Conservation (phyloP, 2,113 vertebrate genomes). For the Capra hircus region DNA sequence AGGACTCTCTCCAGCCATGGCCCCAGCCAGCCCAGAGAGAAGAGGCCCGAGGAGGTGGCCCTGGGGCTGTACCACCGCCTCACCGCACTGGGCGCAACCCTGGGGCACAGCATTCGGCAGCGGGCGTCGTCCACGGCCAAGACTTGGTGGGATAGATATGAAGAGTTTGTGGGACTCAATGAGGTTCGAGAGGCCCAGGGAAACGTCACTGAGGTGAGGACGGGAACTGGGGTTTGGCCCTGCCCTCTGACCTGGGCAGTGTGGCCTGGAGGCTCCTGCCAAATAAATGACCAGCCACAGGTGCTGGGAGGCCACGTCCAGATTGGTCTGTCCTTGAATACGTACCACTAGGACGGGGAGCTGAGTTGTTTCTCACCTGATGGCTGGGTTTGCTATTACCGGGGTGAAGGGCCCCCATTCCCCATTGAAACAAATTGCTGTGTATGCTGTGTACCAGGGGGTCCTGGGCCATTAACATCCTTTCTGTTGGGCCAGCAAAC, state of each 20-base stretch:
- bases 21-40: conserved; percentile 68
- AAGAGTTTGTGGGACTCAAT: conserved; percentile 94
- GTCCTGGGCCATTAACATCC: neutral
- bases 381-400: neutral
- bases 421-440: neutral
- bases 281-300: neutral
- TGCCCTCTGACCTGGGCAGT: neutral
- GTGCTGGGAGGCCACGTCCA: neutral
- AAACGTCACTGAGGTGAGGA: conserved; percentile 92
- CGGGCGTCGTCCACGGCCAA: conserved; percentile 76
- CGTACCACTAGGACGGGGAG: neutral
- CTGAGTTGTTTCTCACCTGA: neutral
- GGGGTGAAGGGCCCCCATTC: neutral
- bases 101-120: conserved; percentile 82
- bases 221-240: neutral
- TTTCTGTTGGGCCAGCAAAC: neutral
- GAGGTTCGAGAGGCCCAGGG: conserved; percentile 93
- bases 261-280: neutral
- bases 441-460: neutral
- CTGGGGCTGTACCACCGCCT: conserved; percentile 74
- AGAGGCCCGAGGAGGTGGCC: conserved; percentile 65
- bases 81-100: conserved; percentile 77
- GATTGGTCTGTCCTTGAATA: neutral
- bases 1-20: conserved; percentile 80
- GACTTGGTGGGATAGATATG: conserved; percentile 93